Conservation (phyloP, 2,113 vertebrate genomes). For the Hymenochirus boettgeri region DNA sequence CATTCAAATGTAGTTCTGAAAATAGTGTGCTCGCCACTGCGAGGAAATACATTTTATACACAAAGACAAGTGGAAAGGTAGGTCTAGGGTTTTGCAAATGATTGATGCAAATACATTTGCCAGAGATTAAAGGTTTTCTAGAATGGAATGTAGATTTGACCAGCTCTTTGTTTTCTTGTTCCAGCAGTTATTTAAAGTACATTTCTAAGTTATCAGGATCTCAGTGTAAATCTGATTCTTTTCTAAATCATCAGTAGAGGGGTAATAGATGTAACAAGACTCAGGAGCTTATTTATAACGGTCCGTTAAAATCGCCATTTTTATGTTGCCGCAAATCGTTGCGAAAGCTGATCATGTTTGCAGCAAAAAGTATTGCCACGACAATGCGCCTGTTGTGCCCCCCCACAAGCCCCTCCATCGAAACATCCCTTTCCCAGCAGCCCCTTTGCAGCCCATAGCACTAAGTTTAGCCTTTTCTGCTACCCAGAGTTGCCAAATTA, state of each 20-base stretch:
- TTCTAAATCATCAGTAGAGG: not conserved
- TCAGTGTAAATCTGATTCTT: not conserved
- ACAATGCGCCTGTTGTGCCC: too few relatives aligned
- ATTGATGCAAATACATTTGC: constrained; percentile 31
- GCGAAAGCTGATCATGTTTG: too few relatives aligned
- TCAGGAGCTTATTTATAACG: too few relatives aligned
- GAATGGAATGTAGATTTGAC: constrained; percentile 29
- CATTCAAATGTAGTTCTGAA: constrained; percentile 5
- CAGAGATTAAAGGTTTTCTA: constrained; percentile 26
- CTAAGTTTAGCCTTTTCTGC: too few relatives aligned
- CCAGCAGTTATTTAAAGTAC: constrained; percentile 25
- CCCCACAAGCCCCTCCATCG: too few relatives aligned
- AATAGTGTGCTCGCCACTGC: constrained; percentile 3
- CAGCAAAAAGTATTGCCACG: too few relatives aligned
- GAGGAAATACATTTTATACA: constrained; percentile 11
- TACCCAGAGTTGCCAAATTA: too few relatives aligned
- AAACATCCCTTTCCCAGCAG: too few relatives aligned
- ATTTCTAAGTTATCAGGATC: constrained; percentile 1
- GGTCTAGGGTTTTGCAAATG: constrained; percentile 7
- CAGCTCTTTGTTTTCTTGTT: constrained; percentile 20
- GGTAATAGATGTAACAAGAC: not conserved
- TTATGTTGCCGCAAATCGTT: too few relatives aligned
- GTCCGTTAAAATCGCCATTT: too few relatives aligned
- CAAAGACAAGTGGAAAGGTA: constrained; percentile 9
- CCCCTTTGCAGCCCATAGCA: too few relatives aligned